Base-by-base conservation (phyloP, 2,113 vertebrate species). In the Zapus hudsonius region DNA sequence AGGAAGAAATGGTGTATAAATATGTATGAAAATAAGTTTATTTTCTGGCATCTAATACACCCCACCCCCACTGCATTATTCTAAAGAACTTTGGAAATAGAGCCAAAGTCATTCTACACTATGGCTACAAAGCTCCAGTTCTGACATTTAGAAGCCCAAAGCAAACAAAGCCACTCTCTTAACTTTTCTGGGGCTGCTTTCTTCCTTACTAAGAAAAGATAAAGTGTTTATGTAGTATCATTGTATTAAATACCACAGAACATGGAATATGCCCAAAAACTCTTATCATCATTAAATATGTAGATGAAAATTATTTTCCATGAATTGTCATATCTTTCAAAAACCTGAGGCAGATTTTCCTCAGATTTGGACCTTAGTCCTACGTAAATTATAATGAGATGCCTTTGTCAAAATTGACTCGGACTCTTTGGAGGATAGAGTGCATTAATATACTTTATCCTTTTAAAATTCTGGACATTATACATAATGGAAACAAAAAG, bases 251-350 rank as follows among this genome's bases (percentile, higher is more conserved):
- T 44, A 31, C n/a, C 36, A 75, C 7, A 80, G 38, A 73, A 83
- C 6, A 86, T 59, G 4, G 31, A 72, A 94, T 80, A 10, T 79
- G 42, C 29, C n/a, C 66, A 84, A 95, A 86, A 57, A 25, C 13
- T 73, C 16, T 57, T 80, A 47, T 67, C 19, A 87, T 79, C 82
- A 72, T 31, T 79, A 52, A 5, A 76, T 52, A 61, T 61, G 7
- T 66, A 87, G 89, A 10, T 91, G 67, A 95, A 90, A 79, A 31
- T n/a, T 89, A 73, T 86, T 74, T 92, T 84, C n/a, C 76, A 12
- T 38, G 12, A 91, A 79, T 90, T 69, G 59, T 42, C 40, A 89
- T 29, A 73, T 29, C 12, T 38, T 72, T 86, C 86, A 74, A 87
- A 94, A 95, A 27, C 27, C 38, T 8, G 1, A n/a, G 23, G 36